Conservation (phyloP, 2,888 invertebrate genomes). For the Brachylomia viminalis region DNA sequence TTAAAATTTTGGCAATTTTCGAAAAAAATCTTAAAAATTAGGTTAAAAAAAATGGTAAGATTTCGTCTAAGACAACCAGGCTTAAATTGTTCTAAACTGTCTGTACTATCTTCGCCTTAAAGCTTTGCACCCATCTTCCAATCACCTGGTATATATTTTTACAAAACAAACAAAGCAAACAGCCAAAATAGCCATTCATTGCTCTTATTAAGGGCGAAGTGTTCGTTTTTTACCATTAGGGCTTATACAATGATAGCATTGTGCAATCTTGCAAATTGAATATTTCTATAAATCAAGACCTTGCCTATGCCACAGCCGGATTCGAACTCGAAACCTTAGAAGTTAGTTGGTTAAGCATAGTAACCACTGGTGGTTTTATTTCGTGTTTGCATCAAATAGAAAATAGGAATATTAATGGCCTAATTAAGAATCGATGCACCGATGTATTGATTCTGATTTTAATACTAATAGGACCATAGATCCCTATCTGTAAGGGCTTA, state of each 20-base stretch:
- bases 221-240: background rate
- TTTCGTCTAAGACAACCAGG: too few relatives aligned
- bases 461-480: slow-evolving; percentile 23
- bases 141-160: background rate
- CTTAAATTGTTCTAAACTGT: too few relatives aligned
- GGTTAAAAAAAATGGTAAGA: too few relatives aligned
- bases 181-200: background rate
- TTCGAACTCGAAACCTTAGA: background rate
- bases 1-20: too few relatives aligned
- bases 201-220: background rate
- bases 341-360: background rate
- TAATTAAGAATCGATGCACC: slow-evolving; percentile 26
- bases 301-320: background rate
- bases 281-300: background rate
- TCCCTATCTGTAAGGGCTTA: slow-evolving; percentile 20
- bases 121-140: too few relatives aligned
- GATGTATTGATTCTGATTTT: slow-evolving; percentile 17
- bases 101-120: too few relatives aligned
- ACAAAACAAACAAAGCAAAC: too few relatives aligned
- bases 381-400: slow-evolving; percentile 42
- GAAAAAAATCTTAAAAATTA: too few relatives aligned
- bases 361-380: background rate
- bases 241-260: background rate
- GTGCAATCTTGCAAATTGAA: background rate
- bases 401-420: slow-evolving; percentile 46